phyloP scores from a whole-genome alignment of 1,140 invertebrate species.

The Phocides pigmalion region DNA sequence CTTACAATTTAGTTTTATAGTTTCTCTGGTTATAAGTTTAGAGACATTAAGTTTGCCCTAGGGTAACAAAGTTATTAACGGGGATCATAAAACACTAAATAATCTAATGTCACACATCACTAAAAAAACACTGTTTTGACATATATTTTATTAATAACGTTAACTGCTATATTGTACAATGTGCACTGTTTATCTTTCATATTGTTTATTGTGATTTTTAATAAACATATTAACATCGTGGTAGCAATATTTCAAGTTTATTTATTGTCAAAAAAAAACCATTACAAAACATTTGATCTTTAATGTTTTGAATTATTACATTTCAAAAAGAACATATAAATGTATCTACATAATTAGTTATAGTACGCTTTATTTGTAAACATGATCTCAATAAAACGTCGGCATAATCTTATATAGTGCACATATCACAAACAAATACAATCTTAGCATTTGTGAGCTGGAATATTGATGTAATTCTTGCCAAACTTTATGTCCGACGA shows the following conservation, averaged over 20 bases:
- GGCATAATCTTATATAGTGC: neutral
- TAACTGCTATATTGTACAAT: constrained; percentile 17
- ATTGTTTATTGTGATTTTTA: neutral
- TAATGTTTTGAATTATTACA: neutral
- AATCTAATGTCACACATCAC: neutral
- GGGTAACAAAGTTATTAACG: neutral
- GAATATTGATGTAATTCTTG: neutral
- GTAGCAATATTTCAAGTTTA: neutral
- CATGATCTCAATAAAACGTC: neutral
- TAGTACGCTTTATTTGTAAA: neutral
- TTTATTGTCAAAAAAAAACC: neutral
- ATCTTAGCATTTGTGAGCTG: neutral
- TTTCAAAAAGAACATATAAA: neutral
- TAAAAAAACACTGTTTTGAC: constrained; percentile 6
- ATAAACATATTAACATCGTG: neutral
- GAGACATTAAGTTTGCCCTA: too few relatives aligned
- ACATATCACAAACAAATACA: constrained; percentile 4
- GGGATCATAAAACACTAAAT: neutral
- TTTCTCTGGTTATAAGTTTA: neutral
- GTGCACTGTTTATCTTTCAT: neutral
- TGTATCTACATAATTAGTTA: neutral
- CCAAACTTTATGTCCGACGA: neutral
- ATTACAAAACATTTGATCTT: neutral
- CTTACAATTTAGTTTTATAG: neutral
- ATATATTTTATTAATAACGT: constrained; percentile 27